Evolutionary conservation across 2,113 vertebrate genomes (phyloP).

Genomic region (Otis tarda): DNA sequence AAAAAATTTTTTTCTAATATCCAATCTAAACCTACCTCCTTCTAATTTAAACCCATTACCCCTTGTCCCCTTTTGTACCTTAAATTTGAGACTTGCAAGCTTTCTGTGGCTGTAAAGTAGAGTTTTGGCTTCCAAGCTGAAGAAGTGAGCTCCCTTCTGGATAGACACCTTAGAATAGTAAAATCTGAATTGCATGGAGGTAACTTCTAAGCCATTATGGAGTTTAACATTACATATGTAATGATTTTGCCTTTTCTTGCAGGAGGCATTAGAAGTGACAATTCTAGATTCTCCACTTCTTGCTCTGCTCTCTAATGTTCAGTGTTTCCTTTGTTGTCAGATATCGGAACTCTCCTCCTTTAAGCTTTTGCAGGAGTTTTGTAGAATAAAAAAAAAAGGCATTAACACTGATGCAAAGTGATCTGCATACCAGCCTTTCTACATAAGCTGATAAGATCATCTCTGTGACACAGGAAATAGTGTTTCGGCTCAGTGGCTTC

Average conservation of each 20-base stretch:
- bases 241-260: background rate
- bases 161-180: background rate
- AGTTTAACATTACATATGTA: background rate
- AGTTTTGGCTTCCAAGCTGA: background rate
- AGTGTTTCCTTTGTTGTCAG: background rate
- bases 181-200: background rate
- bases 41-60: too few species aligned
- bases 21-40: too few species aligned
- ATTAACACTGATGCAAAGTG: background rate
- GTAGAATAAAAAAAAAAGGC: background rate
- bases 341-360: background rate
- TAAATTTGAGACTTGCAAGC: background rate
- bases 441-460: conserved; percentile 15
- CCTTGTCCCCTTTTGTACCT: too few species aligned
- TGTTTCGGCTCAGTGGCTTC: background rate
- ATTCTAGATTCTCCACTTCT: background rate
- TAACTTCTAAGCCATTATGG: background rate
- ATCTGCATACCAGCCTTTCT: conserved; percentile 6
- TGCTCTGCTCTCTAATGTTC: background rate
- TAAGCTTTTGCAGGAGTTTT: background rate
- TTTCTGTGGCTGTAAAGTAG: background rate
- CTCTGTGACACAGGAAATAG: conserved; percentile 27
- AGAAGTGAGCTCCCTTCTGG: background rate
- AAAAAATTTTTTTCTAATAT: too few species aligned
- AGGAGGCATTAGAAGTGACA: background rate